phyloP scores from a whole-genome alignment of 2,888 invertebrate genomes.

The Chymomyza procnemis region DNA sequence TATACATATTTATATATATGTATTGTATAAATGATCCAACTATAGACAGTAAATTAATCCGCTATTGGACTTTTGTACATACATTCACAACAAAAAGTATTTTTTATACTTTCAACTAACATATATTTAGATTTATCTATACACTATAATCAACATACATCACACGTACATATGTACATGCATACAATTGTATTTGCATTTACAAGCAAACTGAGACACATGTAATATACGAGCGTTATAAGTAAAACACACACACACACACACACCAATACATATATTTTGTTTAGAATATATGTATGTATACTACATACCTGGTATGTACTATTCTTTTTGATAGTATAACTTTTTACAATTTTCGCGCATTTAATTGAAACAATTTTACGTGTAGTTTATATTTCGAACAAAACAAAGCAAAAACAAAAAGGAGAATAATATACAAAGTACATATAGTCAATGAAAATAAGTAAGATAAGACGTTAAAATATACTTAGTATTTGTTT shows the following conservation, averaged over 20 bases:
- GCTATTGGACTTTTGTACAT: slow-evolving; percentile 55
- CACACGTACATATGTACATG: slow-evolving; percentile 30
- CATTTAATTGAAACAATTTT: slow-evolving; percentile 31
- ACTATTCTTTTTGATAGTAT: slow-evolving; percentile 57
- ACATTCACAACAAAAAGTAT: neutral
- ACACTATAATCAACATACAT: neutral
- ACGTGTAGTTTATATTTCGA: neutral
- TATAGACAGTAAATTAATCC: slow-evolving; percentile 24
- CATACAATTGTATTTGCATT: slow-evolving; percentile 16
- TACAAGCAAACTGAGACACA: slow-evolving; percentile 22
- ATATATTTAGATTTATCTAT: slow-evolving; percentile 7
- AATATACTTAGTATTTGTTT: slow-evolving; percentile 16
- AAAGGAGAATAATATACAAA: slow-evolving; percentile 30
- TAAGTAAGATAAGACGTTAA: slow-evolving; percentile 31
- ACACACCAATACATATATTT: no score
- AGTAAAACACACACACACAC: neutral
- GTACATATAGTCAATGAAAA: slow-evolving; percentile 19
- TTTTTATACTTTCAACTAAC: neutral
- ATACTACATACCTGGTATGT: slow-evolving; percentile 8
- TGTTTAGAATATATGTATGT: slow-evolving; percentile 36
- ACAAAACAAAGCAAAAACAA: slow-evolving; percentile 18
- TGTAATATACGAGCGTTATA: slow-evolving; percentile 18
- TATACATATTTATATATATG: no score
- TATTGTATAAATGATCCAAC: slow-evolving; percentile 31
- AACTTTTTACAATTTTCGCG: slow-evolving; percentile 37